Base-by-base conservation (phyloP, 2,113 vertebrate species). In the Hyaena hyaena region DNA sequence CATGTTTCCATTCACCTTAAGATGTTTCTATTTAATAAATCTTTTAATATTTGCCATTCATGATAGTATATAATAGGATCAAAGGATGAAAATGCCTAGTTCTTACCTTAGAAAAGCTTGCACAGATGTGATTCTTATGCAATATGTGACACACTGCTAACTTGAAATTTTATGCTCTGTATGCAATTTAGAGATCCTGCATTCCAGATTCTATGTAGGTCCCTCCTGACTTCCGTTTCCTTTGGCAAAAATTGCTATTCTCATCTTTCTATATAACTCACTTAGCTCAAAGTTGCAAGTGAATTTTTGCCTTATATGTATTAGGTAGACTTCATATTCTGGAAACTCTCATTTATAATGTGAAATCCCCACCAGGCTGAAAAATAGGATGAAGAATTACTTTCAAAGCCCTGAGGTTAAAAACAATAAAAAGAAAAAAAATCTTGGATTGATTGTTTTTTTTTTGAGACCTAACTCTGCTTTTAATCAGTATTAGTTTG, bases 251-350 rank as follows among this genome's bases (percentile, higher is more conserved):
- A 33, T 50, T 26, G 39, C 35, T 93, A 39, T 39, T 53, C 43
- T 93, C 17, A 0, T 81, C 31, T 58, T 85, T 65, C 43, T 93
- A 24, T 66, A 35, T 73, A 77, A 86, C 66, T 89, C 63, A 55
- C 39, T 97, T 87, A 76, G 68, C 55, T 94, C 35, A 88, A 88
- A 96, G 33, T 77, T 80, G n/a, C 92, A 94, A 85, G 81, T 71
- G 23, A 91, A 68, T 55, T 91, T 98, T 96, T 94, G 50, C 82
- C 61, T 95, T 95, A 14, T 69, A 35, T 88, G 12, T 63, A 61
- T 90, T 71, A 96, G 84, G 90, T 81, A 90, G 26, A 15, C 43
- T 97, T 90, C 21, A 53, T 93, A 73, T 80, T 83, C 71, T 74
- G 11, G 55, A 28, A 86, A 97, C 24, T 2, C 16, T 84, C 15